These are phyloP conservation scores for Echinops telfairi DNA, from an alignment of 2,113 vertebrate species.

Conservation along the genomic window DNA sequence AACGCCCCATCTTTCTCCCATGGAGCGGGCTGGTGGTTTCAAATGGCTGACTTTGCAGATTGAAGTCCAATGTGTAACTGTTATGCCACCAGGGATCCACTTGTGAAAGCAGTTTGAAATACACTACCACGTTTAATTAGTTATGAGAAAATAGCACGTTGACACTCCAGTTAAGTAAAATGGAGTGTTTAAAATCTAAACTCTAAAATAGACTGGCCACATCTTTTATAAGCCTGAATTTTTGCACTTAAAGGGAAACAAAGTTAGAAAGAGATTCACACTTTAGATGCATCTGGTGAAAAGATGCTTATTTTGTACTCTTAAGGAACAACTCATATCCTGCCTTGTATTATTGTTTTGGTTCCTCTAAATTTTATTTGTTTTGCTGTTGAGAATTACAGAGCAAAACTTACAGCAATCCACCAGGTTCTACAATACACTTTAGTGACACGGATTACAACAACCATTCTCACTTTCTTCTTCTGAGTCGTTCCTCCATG, in stretches of 20 bases:
- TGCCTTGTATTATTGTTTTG: too few relatives aligned
- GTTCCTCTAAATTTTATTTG: too few relatives aligned
- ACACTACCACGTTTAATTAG: conserved; percentile 47
- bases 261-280: neutral
- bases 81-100: neutral
- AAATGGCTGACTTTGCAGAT: too few relatives aligned
- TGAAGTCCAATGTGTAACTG: too few relatives aligned
- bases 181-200: conserved; percentile 42
- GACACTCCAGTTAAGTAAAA: conserved; percentile 50
- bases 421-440: too few relatives aligned
- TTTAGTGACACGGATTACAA: too few relatives aligned
- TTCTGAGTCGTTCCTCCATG: too few relatives aligned
- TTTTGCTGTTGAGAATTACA: too few relatives aligned
- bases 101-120: conserved; percentile 51
- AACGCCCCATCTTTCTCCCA: too few relatives aligned
- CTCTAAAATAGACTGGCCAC: conserved; percentile 29
- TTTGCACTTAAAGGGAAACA: conserved; percentile 27
- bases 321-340: neutral
- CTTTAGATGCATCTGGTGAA: neutral
- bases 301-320: neutral
- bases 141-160: conserved; percentile 61
- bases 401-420: too few relatives aligned
- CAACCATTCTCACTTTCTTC: too few relatives aligned
- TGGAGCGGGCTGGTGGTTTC: too few relatives aligned
- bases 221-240: conserved; percentile 34